A percentile compares a stretch with the other conserved stretches of the same genome.
Conservation (phyloP, 2,888 invertebrate genomes). For the Blastobasis adustella region DNA sequence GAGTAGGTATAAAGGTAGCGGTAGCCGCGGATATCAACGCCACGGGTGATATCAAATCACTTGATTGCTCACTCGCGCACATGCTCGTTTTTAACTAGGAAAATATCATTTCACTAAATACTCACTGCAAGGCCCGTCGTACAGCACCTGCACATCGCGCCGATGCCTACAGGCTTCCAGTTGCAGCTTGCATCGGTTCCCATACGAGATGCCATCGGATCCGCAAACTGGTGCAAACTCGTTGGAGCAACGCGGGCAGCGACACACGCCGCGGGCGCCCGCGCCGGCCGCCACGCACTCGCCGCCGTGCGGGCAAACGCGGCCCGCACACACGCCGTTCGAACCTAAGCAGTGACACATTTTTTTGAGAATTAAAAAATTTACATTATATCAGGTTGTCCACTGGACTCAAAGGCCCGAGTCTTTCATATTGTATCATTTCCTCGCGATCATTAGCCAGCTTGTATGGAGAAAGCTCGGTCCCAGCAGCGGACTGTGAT, state of each 20-base stretch:
- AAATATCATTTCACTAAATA: conserved; percentile 27
- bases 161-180: conserved; percentile 85
- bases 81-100: too few species aligned
- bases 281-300: conserved; percentile 79
- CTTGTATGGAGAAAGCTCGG: too few species aligned
- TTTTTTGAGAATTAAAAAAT: too few species aligned
- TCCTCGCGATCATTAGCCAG: too few species aligned
- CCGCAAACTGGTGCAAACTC: conserved; percentile 92
- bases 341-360: conserved; percentile 55
- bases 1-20: too few species aligned
- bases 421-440: too few species aligned
- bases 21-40: too few species aligned
- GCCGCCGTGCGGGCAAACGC: conserved; percentile 86
- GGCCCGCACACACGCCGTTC: conserved; percentile 79
- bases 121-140: conserved; percentile 91
- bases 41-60: too few species aligned
- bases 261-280: conserved; percentile 85
- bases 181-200: conserved; percentile 88
- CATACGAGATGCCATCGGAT: conserved; percentile 87
- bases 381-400: too few species aligned
- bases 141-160: conserved; percentile 83
- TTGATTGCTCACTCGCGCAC: too few species aligned
- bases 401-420: too few species aligned
- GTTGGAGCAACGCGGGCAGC: conserved; percentile 88
- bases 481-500: too few species aligned